phyloP scores from a whole-genome alignment of 2,888 invertebrate species.

The Argyra leucocephala region DNA sequence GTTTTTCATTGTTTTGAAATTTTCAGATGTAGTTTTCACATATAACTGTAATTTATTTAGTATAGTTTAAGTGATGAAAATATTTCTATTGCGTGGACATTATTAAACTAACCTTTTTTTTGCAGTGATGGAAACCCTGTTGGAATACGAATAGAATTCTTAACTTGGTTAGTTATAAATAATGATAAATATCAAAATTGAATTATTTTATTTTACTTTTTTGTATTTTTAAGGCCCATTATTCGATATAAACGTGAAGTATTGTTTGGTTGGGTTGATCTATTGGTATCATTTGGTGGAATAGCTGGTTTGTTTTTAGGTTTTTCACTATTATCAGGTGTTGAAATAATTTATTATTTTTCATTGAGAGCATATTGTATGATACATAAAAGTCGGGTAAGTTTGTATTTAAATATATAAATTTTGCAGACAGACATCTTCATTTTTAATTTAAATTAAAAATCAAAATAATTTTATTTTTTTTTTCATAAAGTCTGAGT shows the following conservation, averaged over 20 bases:
- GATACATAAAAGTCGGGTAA: conserved; percentile 41
- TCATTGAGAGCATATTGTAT: conserved; percentile 52
- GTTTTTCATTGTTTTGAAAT: no score
- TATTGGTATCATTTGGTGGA: conserved; percentile 53
- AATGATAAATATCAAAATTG: no score
- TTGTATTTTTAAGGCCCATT: conserved; percentile 44
- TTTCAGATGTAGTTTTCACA: no score
- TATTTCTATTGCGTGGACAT: no score
- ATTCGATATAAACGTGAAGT: conserved; percentile 70
- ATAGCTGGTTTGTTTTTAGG: conserved; percentile 50
- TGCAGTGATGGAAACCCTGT: conserved; percentile 27
- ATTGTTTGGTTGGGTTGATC: conserved; percentile 74
- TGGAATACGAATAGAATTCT: conserved; percentile 48
- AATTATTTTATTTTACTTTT: no score
- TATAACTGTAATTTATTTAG: no score
- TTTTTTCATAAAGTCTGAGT: conserved; percentile 13
- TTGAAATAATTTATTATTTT: conserved; percentile 69
- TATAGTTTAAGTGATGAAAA: no score
- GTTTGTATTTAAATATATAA: not conserved
- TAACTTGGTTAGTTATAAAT: conserved; percentile 53
- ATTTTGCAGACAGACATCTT: not conserved
- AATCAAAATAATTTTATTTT: not conserved
- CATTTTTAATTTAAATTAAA: not conserved
- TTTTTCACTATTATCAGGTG: conserved; percentile 65
- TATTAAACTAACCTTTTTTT: conserved; percentile 1